Evolutionary conservation across 2,797 vertebrate genomes (phyloP).

Genomic region (Sebastes miniatus): DNA sequence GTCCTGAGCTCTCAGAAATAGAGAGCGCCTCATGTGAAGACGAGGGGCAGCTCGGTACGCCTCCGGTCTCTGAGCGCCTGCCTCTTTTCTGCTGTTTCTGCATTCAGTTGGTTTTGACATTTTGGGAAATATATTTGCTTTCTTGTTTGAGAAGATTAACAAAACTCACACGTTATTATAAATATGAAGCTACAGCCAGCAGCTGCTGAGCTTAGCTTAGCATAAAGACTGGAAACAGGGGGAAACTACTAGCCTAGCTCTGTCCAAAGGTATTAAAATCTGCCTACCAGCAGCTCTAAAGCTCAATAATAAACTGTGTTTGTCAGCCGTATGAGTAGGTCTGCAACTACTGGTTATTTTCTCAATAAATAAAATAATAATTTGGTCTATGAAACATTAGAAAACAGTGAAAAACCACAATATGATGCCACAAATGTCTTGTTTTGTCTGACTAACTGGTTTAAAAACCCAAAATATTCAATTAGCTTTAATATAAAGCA

Average conservation of each 20-base stretch:
- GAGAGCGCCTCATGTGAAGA: slow-evolving; percentile 41
- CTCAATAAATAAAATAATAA: not conserved
- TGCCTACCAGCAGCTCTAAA: fast-evolving
- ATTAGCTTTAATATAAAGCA: no score
- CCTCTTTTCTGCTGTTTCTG: slow-evolving; percentile 26
- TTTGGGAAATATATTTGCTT: not conserved
- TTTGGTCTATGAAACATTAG: not conserved
- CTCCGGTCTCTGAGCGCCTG: not conserved
- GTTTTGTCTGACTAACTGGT: no score
- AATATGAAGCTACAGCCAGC: not conserved
- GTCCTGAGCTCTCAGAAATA: slow-evolving; percentile 29
- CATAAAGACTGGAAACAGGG: not conserved
- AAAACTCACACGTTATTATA: not conserved
- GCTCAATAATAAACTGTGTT: not conserved
- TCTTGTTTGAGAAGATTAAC: not conserved
- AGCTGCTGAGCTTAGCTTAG: not conserved
- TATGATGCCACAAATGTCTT: no score
- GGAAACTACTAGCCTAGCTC: not conserved
- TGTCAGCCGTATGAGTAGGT: not conserved
- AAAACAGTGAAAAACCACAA: not conserved
- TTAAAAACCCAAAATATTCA: no score
- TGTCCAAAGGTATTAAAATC: not conserved
- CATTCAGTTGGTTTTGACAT: not conserved
- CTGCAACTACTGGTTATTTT: not conserved
- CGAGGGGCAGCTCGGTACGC: slow-evolving; percentile 60